Evolutionary conservation across 2,888 invertebrate genomes (phyloP).

Genomic region (Steinernema hermaphroditum): DNA sequence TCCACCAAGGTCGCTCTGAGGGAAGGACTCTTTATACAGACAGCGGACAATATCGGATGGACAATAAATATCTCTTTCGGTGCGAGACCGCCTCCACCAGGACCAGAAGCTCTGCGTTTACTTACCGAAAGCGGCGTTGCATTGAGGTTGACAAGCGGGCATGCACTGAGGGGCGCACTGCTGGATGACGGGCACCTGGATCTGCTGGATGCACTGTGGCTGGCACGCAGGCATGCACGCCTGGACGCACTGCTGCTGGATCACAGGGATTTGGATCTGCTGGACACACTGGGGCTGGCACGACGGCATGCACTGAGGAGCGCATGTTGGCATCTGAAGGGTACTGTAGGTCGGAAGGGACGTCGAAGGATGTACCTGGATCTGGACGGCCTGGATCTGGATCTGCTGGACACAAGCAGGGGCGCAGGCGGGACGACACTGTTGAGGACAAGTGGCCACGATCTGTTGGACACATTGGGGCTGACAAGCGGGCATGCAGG

Average conservation of each 20-base stretch:
- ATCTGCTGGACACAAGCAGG: constrained; percentile 15
- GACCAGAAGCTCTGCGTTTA: neutral
- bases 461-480: constrained; percentile 19
- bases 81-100: neutral
- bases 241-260: constrained; percentile 28
- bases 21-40: constrained; percentile 10
- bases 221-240: constrained; percentile 30
- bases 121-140: constrained; percentile 24
- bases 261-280: constrained; percentile 23
- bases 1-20: no score
- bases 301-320: constrained; percentile 33
- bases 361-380: neutral
- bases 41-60: neutral
- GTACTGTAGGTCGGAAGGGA: neutral
- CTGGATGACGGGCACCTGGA: constrained; percentile 28
- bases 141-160: constrained; percentile 34
- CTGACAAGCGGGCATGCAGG: constrained; percentile 15
- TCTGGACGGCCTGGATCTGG: constrained; percentile 6
- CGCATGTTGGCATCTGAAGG: constrained; percentile 30
- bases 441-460: neutral
- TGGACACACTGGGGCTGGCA: constrained; percentile 27
- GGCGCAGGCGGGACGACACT: constrained; percentile 26
- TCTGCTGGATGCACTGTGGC: constrained; percentile 32
- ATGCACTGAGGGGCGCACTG: constrained; percentile 35
- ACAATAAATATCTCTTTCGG: constrained; percentile 15